These are phyloP conservation scores for Apotomis turbidana DNA, from an alignment of 2,888 invertebrate species.

Conservation along the genomic window DNA sequence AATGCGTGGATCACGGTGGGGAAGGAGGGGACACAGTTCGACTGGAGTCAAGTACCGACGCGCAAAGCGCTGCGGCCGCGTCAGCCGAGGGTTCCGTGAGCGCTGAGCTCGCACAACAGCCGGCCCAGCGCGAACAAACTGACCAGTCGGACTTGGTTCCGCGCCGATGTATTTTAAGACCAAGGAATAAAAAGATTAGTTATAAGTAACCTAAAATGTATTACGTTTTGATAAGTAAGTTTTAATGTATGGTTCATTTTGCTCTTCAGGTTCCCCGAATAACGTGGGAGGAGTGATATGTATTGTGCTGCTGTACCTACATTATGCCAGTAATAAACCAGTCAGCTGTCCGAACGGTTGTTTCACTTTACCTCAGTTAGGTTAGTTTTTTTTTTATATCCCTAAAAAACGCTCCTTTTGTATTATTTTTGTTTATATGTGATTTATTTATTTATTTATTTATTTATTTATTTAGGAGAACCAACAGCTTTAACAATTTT, in stretches of 20 bases:
- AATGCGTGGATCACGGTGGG: constrained; percentile 5
- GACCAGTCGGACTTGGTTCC: not conserved
- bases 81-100: not conserved
- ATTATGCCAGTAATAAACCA: constrained; percentile 2
- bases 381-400: too few relatives aligned
- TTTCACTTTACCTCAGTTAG: not conserved
- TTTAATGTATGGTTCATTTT: not conserved
- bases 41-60: not conserved
- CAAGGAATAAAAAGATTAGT: constrained; percentile 7
- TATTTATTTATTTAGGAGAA: too few relatives aligned
- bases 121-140: not conserved
- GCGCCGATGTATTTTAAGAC: not conserved
- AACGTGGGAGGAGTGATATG: constrained; percentile 7
- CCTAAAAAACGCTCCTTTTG: too few relatives aligned
- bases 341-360: constrained; percentile 19
- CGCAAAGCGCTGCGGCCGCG: not conserved
- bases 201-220: constrained; percentile 1
- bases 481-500: too few relatives aligned
- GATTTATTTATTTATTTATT: too few relatives aligned
- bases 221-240: not conserved
- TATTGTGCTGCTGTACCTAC: not conserved
- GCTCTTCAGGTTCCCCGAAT: constrained; percentile 7
- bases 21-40: not conserved
- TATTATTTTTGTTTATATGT: too few relatives aligned
- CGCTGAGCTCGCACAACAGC: not conserved